Base-by-base conservation (phyloP, 2,113 vertebrate species). In the Microcebus ravelobensis region DNA sequence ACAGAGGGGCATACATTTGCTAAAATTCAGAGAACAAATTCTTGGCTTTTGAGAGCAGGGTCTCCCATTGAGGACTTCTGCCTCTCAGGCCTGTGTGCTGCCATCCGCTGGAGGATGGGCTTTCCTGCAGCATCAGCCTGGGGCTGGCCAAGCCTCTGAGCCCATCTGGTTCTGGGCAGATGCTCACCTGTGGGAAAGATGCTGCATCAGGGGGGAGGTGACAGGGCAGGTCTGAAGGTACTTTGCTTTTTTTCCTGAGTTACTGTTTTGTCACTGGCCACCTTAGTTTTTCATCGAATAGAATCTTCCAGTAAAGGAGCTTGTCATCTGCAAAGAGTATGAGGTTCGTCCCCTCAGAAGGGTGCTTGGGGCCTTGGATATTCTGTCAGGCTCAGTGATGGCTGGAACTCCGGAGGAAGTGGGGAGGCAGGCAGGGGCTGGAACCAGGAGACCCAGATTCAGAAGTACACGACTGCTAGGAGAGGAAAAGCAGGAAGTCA, bases 231-330 rank as follows among this genome's bases (percentile, higher is more conserved):
- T 89, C 45, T 95, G 82, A 57, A 88, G 48, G n/a, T 23, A 18
- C n/a, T 90, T 79, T 25, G 4, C n/a, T 89, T 83, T 88, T 83
- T 88, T 93, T 52, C 48, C 17, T 5, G 42, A 48, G 42, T 89
- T 82, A 65, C 50, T 95, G 63, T 77, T 90, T 94, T 76, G 59
- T 67, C 68, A 57, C 12, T 83, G 68, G 23, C 27, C 57, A 52
- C 42, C 61, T 95, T 52, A 68, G 50, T 79, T 85, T 94, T 91
- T 61, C 59, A 52, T 20, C 8, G 70, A 87, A 82, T 89, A 23
- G 85, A 94, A 55, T 91, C 71, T 95, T 89, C 65, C 36, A 71
- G 57, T 85, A 88, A 95, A 81, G 68, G 70, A 74, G 31, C 42
- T 81, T 94, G 86, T 57, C 50, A 61, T 87, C 55, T 74, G 23